Evolutionary conservation across 1,140 invertebrate species (phyloP).

Genomic region (Ceratina japonica): DNA sequence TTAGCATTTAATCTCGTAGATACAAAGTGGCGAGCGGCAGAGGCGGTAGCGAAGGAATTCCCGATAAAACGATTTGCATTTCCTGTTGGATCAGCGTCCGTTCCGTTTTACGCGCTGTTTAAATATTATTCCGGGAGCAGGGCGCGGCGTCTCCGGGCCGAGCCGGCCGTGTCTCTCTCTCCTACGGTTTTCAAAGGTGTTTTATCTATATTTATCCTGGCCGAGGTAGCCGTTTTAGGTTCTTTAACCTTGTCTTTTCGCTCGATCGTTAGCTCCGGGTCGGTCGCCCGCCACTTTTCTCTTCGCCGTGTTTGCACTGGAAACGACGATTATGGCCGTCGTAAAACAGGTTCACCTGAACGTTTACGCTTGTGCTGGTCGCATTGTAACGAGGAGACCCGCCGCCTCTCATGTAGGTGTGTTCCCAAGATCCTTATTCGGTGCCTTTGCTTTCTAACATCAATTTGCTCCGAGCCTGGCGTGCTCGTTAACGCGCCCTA

Average conservation of each 20-base stretch:
- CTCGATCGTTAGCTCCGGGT: neutral
- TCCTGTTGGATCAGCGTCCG: slow-evolving; percentile 36
- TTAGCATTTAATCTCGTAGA: slow-evolving; percentile 27
- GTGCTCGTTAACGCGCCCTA: no score
- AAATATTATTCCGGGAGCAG: slow-evolving; percentile 35
- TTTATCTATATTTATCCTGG: slow-evolving; percentile 37
- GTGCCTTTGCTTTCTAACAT: no score
- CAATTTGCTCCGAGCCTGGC: no score
- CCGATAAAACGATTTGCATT: slow-evolving; percentile 54
- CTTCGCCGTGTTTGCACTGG: slow-evolving; percentile 5
- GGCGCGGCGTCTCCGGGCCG: neutral
- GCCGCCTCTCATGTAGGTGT: no score
- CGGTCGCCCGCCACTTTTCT: neutral
- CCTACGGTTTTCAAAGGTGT: slow-evolving; percentile 3
- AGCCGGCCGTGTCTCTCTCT: neutral
- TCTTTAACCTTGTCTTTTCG: slow-evolving; percentile 26
- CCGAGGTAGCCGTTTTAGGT: neutral
- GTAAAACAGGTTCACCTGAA: slow-evolving; percentile 22
- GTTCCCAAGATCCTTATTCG: no score
- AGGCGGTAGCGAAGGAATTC: slow-evolving; percentile 8
- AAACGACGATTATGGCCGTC: slow-evolving; percentile 26
- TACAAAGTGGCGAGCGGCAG: neutral
- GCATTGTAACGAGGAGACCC: neutral
- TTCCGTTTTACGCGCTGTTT: slow-evolving; percentile 38
- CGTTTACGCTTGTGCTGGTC: neutral